Base-by-base conservation (phyloP, 1,140 invertebrate genomes). In the Triops cancriformis region DNA sequence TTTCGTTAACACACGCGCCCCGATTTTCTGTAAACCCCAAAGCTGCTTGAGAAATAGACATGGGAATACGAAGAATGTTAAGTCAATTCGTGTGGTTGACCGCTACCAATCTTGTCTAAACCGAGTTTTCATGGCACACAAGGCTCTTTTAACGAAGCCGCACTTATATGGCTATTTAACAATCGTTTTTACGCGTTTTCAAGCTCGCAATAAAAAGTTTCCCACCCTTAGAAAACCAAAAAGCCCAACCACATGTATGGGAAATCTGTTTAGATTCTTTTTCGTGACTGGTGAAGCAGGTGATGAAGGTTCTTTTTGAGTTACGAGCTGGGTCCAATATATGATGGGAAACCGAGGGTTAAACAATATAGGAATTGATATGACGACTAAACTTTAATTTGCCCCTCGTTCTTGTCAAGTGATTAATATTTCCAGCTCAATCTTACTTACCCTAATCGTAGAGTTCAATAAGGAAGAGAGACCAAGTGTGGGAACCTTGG, bases 361-460 rank as follows among this genome's bases (percentile, higher is more conserved):
- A 64, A 64, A 64, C 5, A 18, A 64, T 64, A 6, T 18, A 14
- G 51, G 23, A 23, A 23, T 23, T 64, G 14, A 64, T 64, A 23
- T 64, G 31, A 37, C 31, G 31, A 37, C 2, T 37, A 37, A 37
- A 37, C 23, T 64, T n/a, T 64, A 64, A n/a, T 64, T 64, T 18
- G 51, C 18, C 18, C 23, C 51, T 14, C 51, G 18, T n/a, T 12
- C n/a, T 37, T 7, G 31, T 37, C 7, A 37, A 4, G 31, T 37
- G 31, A 64, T 64, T 64, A 64, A 23, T 64, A 64, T 64, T 64
- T 64, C 51, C 23, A 64, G 14, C 51, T 64, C 51, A 64, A 64
- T 64, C 51, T 64, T 64, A 64, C 51, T 64, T 64, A 64, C 23
- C 23, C 51, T 64, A 64, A 64, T 23, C 51, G 51, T 64, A 64